Base-by-base conservation (phyloP, 1,140 invertebrate species). In the silkworm (Bombyx mori) region DNA sequence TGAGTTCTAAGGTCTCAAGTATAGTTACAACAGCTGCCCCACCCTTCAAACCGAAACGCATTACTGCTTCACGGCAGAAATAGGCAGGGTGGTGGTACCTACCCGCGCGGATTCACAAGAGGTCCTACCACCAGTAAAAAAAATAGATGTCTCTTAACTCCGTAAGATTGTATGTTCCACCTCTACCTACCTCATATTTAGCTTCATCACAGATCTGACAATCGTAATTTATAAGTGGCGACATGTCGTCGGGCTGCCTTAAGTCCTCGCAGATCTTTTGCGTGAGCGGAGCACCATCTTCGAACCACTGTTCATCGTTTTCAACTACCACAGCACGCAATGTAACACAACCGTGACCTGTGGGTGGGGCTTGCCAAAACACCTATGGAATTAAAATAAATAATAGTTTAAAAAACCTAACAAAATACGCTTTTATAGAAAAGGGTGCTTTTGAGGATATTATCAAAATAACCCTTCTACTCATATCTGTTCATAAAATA, bases 171-270 rank as follows among this genome's bases (percentile, higher is more conserved):
- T 52, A 9, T 8, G 35, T 6, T 10, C 4, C 4, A 12, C 6
- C 5, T 47, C 6, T 35, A 42, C 26, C 18, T 55, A 84, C 83
- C 72, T 86, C 81, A 64, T 86, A 86, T 55, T 86, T 86, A 44
- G 83, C 83, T 44, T 86, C 81, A 22, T 83, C 80, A 56, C 83
- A 86, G n/a, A 79, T 74, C 6, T 68, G 56, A 50, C 83, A 86
- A 3, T 82, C 66, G 10, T 71, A 65, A 57, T 86, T 84, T 0
- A 81, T 18, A 26, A 71, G 62, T 2, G 76, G 79, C n/a, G 79
- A 69, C 3, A 81, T 66, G 45, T 86, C 83, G 55, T 84, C 83
- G 0, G 81, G 79, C 50, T 83, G 81, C 0, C 80, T 63, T 57
- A 77, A 55, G 9, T 86, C 83, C 47, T 86, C 83, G 56, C 83